A percentile compares a stretch with the other conserved stretches of the same genome.
phyloP scores from a whole-genome alignment of 2,888 invertebrate species.

The Trilocha varians region DNA sequence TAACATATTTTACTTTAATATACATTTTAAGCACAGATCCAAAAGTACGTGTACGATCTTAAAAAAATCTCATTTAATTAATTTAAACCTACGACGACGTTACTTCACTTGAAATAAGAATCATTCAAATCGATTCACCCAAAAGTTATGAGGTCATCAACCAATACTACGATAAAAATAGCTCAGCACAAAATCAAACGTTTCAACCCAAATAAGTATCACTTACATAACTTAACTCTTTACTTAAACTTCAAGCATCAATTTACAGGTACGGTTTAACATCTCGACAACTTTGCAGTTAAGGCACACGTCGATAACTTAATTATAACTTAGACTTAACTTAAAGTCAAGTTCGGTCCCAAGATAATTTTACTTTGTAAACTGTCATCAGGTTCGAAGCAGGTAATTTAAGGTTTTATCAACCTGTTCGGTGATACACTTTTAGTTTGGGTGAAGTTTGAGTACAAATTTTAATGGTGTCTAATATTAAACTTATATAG shows the following conservation, averaged over 20 bases:
- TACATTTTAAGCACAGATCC: too few relatives aligned
- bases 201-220: neutral
- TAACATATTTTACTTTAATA: too few relatives aligned
- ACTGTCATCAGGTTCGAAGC: conserved; percentile 1
- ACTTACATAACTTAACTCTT: conserved; percentile 4
- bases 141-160: too few relatives aligned
- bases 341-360: conserved; percentile 9
- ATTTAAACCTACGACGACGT: too few relatives aligned
- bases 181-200: neutral
- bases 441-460: too few relatives aligned
- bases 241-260: conserved; percentile 15
- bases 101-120: too few relatives aligned
- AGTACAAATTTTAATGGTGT: too few relatives aligned
- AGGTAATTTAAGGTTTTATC: neutral
- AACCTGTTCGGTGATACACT: too few relatives aligned
- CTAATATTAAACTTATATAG: too few relatives aligned
- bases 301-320: conserved; percentile 16
- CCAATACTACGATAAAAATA: neutral
- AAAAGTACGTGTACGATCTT: too few relatives aligned
- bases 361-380: conserved; percentile 6
- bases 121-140: too few relatives aligned
- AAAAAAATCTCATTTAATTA: too few relatives aligned
- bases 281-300: conserved; percentile 16
- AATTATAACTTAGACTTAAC: conserved; percentile 19
- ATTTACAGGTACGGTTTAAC: conserved; percentile 11